A percentile compares a stretch with the other conserved stretches of the same genome.
Evolutionary conservation across 2,113 vertebrate species (phyloP).

Genomic region (Sterna hirundo): DNA sequence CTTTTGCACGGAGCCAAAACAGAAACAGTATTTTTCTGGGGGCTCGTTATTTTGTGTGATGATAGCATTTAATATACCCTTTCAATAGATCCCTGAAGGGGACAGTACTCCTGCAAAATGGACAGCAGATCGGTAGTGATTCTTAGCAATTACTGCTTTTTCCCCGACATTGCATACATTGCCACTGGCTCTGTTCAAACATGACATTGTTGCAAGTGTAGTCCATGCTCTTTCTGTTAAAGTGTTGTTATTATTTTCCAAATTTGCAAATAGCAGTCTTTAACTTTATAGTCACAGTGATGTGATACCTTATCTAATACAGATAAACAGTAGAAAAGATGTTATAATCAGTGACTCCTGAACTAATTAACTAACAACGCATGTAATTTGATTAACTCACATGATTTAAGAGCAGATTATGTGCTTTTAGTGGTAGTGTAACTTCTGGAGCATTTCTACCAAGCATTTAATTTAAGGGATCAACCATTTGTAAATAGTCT

Average conservation of each 20-base stretch:
- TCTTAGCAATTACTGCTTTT: not conserved
- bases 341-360: slow-evolving; percentile 48
- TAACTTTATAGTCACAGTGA: not conserved
- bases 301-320: not conserved
- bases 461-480: slow-evolving; percentile 25
- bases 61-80: not conserved
- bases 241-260: not conserved
- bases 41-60: slow-evolving; percentile 18
- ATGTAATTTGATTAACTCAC: slow-evolving; percentile 74
- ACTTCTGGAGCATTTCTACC: slow-evolving; percentile 12
- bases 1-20: not conserved
- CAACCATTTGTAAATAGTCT: slow-evolving; percentile 13
- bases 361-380: slow-evolving; percentile 72
- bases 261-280: not conserved
- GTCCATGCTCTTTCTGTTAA: not conserved
- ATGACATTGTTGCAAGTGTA: not conserved
- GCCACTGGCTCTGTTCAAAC: not conserved
- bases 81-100: not conserved
- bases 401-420: slow-evolving; percentile 65
- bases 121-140: not conserved
- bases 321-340: slow-evolving; percentile 39
- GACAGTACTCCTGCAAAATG: not conserved
- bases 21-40: not conserved
- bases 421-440: slow-evolving; percentile 52
- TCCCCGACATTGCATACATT: not conserved